Percentiles rank a stretch among this genome's conserved stretches.
Conservation (phyloP, 2,888 invertebrate species). For the Chromoteleia sp. region DNA sequence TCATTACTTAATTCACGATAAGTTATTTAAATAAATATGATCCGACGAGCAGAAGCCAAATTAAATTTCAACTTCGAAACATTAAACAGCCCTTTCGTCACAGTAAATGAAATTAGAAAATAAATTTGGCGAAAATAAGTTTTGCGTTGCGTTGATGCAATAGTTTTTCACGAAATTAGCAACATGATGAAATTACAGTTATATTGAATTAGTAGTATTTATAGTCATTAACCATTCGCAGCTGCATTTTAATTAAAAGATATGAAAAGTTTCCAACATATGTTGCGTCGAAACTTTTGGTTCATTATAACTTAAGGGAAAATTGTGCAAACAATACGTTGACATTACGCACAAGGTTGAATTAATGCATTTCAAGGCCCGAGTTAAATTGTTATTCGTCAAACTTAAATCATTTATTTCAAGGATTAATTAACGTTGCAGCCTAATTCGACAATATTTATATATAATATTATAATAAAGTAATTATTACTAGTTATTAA, state of each 20-base stretch:
- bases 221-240: constrained; percentile 34
- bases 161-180: constrained; percentile 18
- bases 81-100: constrained; percentile 22
- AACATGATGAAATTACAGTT: constrained; percentile 9
- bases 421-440: constrained; percentile 18
- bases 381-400: constrained; percentile 44
- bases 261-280: constrained; percentile 37
- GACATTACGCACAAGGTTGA: constrained; percentile 19
- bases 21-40: constrained; percentile 13
- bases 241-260: constrained; percentile 40
- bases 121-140: constrained; percentile 16
- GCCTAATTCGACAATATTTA: constrained; percentile 5
- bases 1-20: neutral
- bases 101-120: constrained; percentile 20
- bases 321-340: constrained; percentile 43
- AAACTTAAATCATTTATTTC: no score
- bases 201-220: constrained; percentile 18
- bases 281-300: constrained; percentile 31
- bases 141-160: neutral
- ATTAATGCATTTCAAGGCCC: constrained; percentile 33
- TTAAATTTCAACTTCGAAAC: constrained; percentile 29
- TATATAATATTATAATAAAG: no score
- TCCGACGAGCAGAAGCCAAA: neutral
- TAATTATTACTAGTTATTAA: constrained; percentile 1
- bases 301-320: constrained; percentile 36